Percentiles rank a stretch among this genome's conserved stretches.
These are phyloP conservation scores for Noturus placidus DNA, from an alignment of 2,113 vertebrate species.

Conservation along the genomic window DNA sequence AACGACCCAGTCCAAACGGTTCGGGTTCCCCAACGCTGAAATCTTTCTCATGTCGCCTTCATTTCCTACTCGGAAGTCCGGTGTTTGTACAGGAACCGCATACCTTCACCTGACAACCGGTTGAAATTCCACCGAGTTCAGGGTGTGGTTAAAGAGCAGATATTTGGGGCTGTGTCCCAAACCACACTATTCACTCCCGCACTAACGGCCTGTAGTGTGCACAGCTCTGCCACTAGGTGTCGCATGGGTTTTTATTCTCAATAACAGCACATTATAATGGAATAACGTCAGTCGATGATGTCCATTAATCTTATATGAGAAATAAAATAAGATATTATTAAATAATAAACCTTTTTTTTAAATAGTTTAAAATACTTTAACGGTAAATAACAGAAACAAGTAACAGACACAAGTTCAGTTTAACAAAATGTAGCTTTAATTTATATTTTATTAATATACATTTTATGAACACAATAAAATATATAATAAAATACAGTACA, in stretches of 20 bases:
- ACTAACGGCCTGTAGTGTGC: background rate
- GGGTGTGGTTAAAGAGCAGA: conserved; percentile 24
- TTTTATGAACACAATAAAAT: background rate
- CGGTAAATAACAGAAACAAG: background rate
- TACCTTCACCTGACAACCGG: background rate
- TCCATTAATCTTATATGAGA: background rate
- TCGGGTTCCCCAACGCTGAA: background rate
- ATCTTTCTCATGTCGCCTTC: background rate
- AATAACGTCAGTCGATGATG: background rate
- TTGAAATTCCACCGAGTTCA: background rate
- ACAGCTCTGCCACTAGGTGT: background rate
- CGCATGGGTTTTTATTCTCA: background rate
- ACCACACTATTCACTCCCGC: background rate
- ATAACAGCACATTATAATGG: background rate
- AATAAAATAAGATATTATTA: background rate
- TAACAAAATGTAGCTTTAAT: background rate
- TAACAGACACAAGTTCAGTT: background rate
- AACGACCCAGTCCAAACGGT: conserved; percentile 55
- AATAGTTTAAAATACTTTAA: background rate
- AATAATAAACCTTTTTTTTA: background rate
- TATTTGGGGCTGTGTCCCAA: conserved; percentile 22
- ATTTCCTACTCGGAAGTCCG: background rate
- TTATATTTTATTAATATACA: too few species aligned
- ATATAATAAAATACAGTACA: background rate
- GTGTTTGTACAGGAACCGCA: background rate